Percentiles rank a stretch among this genome's conserved stretches.
Conservation (phyloP, 2,113 vertebrate species). For the Alosa alosa region DNA sequence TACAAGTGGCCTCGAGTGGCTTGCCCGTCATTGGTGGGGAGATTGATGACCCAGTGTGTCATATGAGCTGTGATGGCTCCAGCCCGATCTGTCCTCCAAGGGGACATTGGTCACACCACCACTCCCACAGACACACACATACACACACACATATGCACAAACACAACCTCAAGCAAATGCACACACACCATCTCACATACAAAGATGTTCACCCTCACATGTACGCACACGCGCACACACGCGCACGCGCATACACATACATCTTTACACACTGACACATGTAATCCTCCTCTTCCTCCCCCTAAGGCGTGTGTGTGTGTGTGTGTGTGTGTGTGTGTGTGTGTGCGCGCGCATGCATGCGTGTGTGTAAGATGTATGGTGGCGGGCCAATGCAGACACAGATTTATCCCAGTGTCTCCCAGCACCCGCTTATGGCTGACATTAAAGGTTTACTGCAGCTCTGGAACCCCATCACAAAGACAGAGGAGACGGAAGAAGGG, state of each 20-base stretch:
- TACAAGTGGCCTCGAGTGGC: no score
- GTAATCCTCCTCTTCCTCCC: background rate
- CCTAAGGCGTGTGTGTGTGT: background rate
- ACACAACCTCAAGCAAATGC: background rate
- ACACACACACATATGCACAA: background rate
- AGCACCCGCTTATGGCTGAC: no score
- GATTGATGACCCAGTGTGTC: no score
- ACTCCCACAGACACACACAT: background rate
- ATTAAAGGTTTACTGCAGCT: no score
- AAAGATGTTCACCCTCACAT: background rate
- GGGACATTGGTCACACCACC: no score
- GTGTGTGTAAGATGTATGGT: background rate
- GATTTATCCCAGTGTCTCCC: no score
- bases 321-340: background rate
- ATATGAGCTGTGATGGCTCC: no score
- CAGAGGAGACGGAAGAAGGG: no score
- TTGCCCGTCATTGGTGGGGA: no score
- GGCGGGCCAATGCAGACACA: no score
- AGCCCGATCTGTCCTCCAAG: no score
- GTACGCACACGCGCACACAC: background rate
- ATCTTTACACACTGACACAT: background rate
- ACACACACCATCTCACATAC: background rate
- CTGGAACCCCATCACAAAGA: no score
- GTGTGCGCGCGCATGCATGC: background rate
- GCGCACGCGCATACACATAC: background rate